Evolutionary conservation across 2,888 invertebrate genomes (phyloP), one percentile per base, ranked within the genome.

Genomic region (Marronus borbonicus): DNA sequence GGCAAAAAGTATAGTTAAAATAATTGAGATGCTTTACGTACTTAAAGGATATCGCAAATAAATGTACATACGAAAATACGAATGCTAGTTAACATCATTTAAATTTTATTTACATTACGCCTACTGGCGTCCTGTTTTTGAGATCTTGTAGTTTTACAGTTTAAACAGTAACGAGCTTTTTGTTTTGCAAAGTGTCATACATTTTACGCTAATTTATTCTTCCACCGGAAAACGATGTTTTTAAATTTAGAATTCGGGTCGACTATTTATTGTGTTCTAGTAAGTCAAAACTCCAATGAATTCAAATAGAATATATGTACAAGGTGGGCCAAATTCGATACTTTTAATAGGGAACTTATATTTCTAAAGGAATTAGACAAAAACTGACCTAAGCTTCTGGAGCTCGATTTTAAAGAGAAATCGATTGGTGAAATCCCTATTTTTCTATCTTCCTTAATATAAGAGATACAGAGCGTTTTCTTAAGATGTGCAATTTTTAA

Each of bases 91-190:
- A 17, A 55, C 55, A 55, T 55, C n/a, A 0, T 55, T 55, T 55
- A n/a, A 20, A 8, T 55, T 55, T 55, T 55, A 55, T 55, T 55
- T 55, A 55, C 55, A 55, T 55, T 55, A 55, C 55, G 55, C 55
- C 55, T 20, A 55, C 55, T 20, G n/a, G 55, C 55, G 55, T 55
- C 55, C 55, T 55, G 55, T 55, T 55, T 55, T 55, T 20, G 4
- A 55, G 55, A 55, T 20, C 17, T 55, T 55, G 0, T 55, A n/a
- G 55, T 55, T 1, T 3, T 3, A 55, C 55, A 20, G 55, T 55
- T 52, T 55, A 55, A 17, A 20, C 20, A 8, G 55, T 55, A n/a
- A n/a, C 1, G 55, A 55, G n/a, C n/a, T 24, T 20, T 7, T n/a
- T 55, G 55, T 55, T 17, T 55, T 17, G 20, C 55, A 55, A 20